Conservation (phyloP, 2,888 invertebrate genomes). For the Platycheirus rosarum region DNA sequence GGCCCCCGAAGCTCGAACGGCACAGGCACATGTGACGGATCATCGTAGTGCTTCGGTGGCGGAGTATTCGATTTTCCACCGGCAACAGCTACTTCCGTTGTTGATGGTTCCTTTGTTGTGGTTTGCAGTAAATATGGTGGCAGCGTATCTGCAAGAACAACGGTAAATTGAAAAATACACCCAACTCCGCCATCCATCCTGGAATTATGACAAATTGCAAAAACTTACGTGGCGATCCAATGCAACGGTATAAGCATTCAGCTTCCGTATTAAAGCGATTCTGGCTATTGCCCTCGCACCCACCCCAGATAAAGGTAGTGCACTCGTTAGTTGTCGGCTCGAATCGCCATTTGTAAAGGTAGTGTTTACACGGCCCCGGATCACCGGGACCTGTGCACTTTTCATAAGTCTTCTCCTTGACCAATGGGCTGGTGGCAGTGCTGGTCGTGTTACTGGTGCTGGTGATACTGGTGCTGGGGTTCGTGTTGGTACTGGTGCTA, state of each 20-base stretch:
- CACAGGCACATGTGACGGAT: conserved; percentile 84
- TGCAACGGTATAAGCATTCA: conserved; percentile 86
- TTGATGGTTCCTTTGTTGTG: conserved; percentile 83
- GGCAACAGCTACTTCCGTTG: conserved; percentile 81
- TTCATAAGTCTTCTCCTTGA: conserved; percentile 81
- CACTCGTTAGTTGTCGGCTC: conserved; percentile 85
- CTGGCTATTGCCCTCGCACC: conserved; percentile 87
- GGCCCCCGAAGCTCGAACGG: conserved; percentile 90
- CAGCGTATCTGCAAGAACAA: conserved; percentile 83
- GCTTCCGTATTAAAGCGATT: conserved; percentile 87
- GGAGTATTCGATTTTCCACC: conserved; percentile 77
- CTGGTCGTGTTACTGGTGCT: conserved; percentile 73
- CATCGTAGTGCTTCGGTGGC: conserved; percentile 75
- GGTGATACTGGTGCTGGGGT: conserved; percentile 12
- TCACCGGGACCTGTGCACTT: conserved; percentile 82
- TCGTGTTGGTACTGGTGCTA: conserved; percentile 71
- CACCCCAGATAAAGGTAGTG: conserved; percentile 87
- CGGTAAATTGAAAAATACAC: conserved; percentile 22
- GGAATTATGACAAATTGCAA: conserved; percentile 36
- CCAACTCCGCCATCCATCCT: neutral
- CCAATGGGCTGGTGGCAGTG: conserved; percentile 73
- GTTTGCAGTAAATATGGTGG: conserved; percentile 84
- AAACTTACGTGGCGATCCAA: conserved; percentile 84
- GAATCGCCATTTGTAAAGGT: conserved; percentile 87
- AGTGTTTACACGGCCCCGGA: conserved; percentile 86